Evolutionary conservation across 2,888 invertebrate species (phyloP), one percentile per base, ranked within the genome.

Genomic region (Acanthacorydalis orientalis): DNA sequence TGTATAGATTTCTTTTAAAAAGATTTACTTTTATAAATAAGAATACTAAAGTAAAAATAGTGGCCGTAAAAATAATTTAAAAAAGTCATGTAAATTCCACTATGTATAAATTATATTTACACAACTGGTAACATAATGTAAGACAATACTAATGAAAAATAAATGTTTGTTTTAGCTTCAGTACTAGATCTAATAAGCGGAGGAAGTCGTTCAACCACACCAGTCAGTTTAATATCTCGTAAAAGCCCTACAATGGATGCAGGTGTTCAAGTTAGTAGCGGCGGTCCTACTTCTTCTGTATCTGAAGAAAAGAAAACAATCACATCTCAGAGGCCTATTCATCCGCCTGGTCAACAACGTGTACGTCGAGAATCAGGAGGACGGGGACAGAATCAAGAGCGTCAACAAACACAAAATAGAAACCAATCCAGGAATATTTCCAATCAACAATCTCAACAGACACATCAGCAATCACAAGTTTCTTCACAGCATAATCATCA

Each of bases 221-320:
- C 89, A 9, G 82, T 82, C 7, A 80, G 83, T 51, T 70, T 77
- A 35, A 56, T 71, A 51, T 78, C 78, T 53, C 75, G 87, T 58
- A 88, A 86, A 66, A 89, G 89, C 56, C 87, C 89, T 46, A 86
- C 88, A 2, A 77, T 80, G 54, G 91, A 92, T 64, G 85, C 89
- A 67, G 81, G 83, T 52, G 80, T 83, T 42, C 89, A 89, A 69
- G 83, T 72, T 35, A 67, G 67, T 16, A 58, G 59, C 51, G 52
- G 60, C 61, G 68, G 67, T 59, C 35, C 16, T 7, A 16, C 12
- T 11, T 50, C 45, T 23, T 46, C 46, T 33, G 62, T 60, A 43
- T 61, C 62, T 37, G 63, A 64, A 41, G 60, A 62, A 14, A 66
- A 64, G 54, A 62, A 63, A 48, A 55, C 57, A 15, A 58, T 64